Evolutionary conservation across 2,797 vertebrate species (phyloP).

Genomic region (Epinephelus awoara): DNA sequence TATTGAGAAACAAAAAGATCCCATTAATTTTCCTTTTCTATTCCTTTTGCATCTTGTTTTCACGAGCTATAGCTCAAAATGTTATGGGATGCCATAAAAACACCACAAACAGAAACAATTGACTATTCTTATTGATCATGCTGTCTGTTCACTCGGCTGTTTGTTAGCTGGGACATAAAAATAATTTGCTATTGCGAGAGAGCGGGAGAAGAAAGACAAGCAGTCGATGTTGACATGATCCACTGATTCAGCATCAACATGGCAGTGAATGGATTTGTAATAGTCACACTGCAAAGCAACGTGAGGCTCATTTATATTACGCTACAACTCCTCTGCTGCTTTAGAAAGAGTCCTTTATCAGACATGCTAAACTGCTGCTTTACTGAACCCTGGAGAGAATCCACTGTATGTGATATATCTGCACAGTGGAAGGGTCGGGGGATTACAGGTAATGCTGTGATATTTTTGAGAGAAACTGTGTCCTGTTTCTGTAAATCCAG

Average conservation of each 20-base stretch:
- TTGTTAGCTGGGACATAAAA: constrained; percentile 33
- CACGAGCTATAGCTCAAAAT: constrained; percentile 4
- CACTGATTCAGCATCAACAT: constrained; percentile 27
- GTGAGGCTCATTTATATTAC: not conserved
- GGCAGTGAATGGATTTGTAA: constrained; percentile 21
- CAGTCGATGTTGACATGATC: constrained; percentile 35
- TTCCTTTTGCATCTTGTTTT: not conserved
- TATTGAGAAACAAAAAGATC: not conserved
- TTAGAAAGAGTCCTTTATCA: not conserved
- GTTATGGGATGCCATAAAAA: constrained; percentile 19
- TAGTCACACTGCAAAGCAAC: constrained; percentile 11
- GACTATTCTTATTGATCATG: constrained; percentile 41
- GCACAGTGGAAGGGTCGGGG: not conserved
- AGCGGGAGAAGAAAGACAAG: constrained; percentile 28
- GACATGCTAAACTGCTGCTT: not conserved
- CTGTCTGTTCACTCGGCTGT: constrained; percentile 43
- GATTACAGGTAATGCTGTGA: not conserved
- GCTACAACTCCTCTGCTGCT: not conserved
- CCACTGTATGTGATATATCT: not conserved
- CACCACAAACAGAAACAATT: constrained; percentile 16
- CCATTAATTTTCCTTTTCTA: not conserved
- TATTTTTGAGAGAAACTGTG: not conserved
- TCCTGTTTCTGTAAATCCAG: not conserved
- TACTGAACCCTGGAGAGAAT: not conserved
- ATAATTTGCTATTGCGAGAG: constrained; percentile 32